phyloP scores from a whole-genome alignment of 1,140 invertebrate genomes.

The Ceratosolen fusciceps region DNA sequence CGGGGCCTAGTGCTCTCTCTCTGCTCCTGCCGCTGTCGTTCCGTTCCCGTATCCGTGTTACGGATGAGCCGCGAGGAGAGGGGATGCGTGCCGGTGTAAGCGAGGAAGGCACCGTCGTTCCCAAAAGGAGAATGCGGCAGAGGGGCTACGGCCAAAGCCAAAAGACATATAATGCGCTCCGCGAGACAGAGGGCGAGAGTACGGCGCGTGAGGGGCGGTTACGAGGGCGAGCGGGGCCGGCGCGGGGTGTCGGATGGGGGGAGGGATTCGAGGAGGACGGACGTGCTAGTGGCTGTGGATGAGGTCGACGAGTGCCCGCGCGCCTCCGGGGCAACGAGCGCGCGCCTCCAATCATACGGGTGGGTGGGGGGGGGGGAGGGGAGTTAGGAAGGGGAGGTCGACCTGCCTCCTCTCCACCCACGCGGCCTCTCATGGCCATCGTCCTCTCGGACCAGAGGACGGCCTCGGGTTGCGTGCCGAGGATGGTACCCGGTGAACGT shows the following conservation, averaged over 20 bases:
- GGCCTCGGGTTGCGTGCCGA: not conserved
- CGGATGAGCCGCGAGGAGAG: slow-evolving; percentile 21
- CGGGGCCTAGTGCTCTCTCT: not conserved
- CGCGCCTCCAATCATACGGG: not conserved
- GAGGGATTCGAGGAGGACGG: not conserved
- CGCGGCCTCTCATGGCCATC: slow-evolving; percentile 44
- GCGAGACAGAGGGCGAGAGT: too few relatives aligned
- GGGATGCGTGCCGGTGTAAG: slow-evolving; percentile 19
- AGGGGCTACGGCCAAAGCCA: not conserved
- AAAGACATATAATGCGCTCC: not conserved
- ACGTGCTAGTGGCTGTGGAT: too few relatives aligned
- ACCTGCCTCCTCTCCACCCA: not conserved
- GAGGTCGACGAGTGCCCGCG: not conserved
- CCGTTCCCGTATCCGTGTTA: not conserved
- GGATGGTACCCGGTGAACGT: not conserved
- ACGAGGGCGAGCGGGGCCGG: slow-evolving; percentile 1
- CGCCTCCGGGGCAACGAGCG: not conserved
- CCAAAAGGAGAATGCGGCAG: not conserved
- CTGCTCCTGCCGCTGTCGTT: too few relatives aligned
- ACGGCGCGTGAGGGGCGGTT: too few relatives aligned
- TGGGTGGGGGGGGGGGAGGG: not conserved
- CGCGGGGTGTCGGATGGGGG: too few relatives aligned
- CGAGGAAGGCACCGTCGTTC: slow-evolving; percentile 5
- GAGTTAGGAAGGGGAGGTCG: not conserved
- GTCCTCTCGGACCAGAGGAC: slow-evolving; percentile 20